Conservation (phyloP, 2,888 invertebrate genomes). For the Gastrophysa polygoni region DNA sequence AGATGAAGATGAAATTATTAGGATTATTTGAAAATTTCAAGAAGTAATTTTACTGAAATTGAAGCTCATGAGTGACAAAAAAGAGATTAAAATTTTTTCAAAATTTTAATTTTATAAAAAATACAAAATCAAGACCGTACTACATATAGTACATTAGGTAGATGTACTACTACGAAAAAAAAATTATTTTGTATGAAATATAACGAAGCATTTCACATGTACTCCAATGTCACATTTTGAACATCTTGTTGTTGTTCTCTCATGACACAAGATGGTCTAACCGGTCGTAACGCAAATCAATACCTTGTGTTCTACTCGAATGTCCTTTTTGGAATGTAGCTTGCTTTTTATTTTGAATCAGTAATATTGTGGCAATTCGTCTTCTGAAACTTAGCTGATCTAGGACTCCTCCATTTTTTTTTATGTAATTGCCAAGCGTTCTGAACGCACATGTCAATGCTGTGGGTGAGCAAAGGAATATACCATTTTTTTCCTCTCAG, state of each 20-base stretch:
- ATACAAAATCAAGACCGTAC: neutral
- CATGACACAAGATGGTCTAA: slow-evolving; percentile 18
- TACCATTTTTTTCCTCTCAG: slow-evolving; percentile 10
- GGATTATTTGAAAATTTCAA: neutral
- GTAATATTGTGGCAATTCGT: slow-evolving; percentile 13
- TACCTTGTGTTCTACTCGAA: neutral
- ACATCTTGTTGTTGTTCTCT: slow-evolving; percentile 20
- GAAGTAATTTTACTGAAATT: neutral
- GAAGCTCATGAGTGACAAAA: neutral
- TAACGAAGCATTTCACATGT: slow-evolving; percentile 18
- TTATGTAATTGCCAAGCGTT: slow-evolving; percentile 21
- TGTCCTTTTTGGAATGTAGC: slow-evolving; percentile 7
- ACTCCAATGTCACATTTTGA: slow-evolving; percentile 17
- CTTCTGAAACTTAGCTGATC: slow-evolving; percentile 19
- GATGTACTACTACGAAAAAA: neutral
- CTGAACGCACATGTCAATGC: slow-evolving; percentile 4
- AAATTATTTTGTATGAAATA: slow-evolving; percentile 7
- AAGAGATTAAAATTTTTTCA: neutral
- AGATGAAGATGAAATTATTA: too few relatives aligned
- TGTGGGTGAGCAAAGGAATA: neutral
- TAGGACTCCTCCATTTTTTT: slow-evolving; percentile 13
- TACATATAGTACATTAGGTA: neutral
- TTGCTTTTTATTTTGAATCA: slow-evolving; percentile 18
- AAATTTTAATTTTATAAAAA: neutral
- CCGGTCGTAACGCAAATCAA: slow-evolving; percentile 4